phyloP scores from a whole-genome alignment of 92 coral and sea anemone genomes.

The Parazoanthus atlanticus region DNA sequence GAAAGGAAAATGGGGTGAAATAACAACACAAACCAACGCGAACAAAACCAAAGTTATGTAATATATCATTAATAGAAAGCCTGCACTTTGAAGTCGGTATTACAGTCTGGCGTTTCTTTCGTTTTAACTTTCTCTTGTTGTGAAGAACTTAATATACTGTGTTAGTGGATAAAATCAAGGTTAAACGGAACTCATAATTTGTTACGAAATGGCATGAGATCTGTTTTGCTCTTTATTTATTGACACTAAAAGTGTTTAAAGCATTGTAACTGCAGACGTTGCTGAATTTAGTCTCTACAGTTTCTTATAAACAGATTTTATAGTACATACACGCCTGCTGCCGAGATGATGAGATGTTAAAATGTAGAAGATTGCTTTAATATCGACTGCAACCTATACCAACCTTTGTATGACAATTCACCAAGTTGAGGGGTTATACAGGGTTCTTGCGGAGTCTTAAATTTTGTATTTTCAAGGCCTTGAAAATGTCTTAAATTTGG shows the following conservation, averaged over 20 bases:
- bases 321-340: not conserved
- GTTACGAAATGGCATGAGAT: not conserved
- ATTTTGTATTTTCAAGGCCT: too few species aligned
- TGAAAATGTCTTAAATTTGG: too few species aligned
- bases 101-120: not conserved
- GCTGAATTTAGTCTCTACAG: too few species aligned
- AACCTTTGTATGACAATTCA: not conserved
- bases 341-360: not conserved
- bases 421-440: not conserved
- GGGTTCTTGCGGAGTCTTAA: too few species aligned
- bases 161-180: not conserved
- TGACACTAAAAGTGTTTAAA: not conserved
- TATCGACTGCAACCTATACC: not conserved
- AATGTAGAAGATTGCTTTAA: not conserved
- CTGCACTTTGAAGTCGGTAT: not conserved
- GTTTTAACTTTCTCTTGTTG: not conserved
- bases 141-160: not conserved
- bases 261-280: not conserved
- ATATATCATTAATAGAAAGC: not conserved
- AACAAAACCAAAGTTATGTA: slow-evolving; percentile 16
- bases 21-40: slow-evolving; percentile 12
- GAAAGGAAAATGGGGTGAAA: slow-evolving; percentile 80
- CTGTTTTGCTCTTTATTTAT: not conserved
- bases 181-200: not conserved
- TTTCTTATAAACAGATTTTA: not conserved